phyloP scores from a whole-genome alignment of 2,888 invertebrate genomes.

The Petrophora chlorosata region DNA sequence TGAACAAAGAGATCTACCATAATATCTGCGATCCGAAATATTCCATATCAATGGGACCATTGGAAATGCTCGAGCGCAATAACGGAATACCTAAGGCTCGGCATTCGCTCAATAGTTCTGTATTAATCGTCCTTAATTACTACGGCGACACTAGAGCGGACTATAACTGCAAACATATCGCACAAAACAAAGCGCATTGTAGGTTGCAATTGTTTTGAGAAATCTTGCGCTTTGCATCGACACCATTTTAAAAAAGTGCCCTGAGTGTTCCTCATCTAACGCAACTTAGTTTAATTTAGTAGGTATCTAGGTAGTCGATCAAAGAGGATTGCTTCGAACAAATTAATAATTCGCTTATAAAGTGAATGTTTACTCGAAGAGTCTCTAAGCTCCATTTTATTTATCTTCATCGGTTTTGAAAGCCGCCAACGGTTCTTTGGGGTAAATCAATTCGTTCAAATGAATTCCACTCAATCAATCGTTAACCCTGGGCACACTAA shows the following conservation, averaged over 20 bases:
- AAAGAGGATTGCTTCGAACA: slow-evolving; percentile 26
- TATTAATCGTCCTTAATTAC: slow-evolving; percentile 63
- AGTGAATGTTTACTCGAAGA: slow-evolving; percentile 21
- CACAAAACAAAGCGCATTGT: too few species aligned
- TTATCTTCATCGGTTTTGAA: slow-evolving; percentile 35
- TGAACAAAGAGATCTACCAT: slow-evolving; percentile 44
- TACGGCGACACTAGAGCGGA: too few species aligned
- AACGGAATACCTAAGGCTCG: slow-evolving; percentile 59
- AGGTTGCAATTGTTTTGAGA: too few species aligned
- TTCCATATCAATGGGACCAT: slow-evolving; percentile 58
- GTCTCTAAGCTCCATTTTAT: slow-evolving; percentile 33
- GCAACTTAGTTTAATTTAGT: slow-evolving; percentile 14
- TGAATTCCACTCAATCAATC: slow-evolving; percentile 47
- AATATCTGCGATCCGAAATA: slow-evolving; percentile 59
- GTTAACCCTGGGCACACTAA: slow-evolving; percentile 40
- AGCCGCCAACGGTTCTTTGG: slow-evolving; percentile 22
- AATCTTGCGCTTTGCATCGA: too few species aligned
- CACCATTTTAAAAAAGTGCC: too few species aligned
- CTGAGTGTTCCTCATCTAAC: too few species aligned
- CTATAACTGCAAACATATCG: too few species aligned
- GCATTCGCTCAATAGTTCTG: slow-evolving; percentile 58
- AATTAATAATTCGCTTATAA: slow-evolving; percentile 30
- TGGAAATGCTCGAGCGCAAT: slow-evolving; percentile 44
- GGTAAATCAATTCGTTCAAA: slow-evolving; percentile 45
- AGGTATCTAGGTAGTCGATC: slow-evolving; percentile 24